Percentiles rank a stretch among this genome's conserved stretches.
These are phyloP conservation scores for Parapristionchus giblindavisi DNA, from an alignment of 2,888 invertebrate species.

Conservation along the genomic window DNA sequence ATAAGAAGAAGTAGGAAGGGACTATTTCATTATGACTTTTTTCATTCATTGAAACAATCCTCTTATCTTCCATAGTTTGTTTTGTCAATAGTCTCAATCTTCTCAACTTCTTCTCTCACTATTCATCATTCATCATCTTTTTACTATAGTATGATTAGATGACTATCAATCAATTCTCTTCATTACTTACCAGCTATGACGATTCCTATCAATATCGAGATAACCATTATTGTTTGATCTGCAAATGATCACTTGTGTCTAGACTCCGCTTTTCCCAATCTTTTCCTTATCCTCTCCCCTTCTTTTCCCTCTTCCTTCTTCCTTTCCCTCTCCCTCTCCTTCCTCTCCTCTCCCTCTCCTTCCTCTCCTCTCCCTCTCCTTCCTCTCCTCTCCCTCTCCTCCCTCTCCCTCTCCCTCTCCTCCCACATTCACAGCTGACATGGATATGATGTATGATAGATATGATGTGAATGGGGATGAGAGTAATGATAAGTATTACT, in stretches of 20 bases:
- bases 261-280: not conserved
- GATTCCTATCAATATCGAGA: conserved; percentile 57
- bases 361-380: not conserved
- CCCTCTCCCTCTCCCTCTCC: not conserved
- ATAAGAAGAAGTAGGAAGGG: too few relatives aligned
- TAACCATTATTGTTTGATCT: conserved; percentile 59
- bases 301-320: not conserved
- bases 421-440: conserved; percentile 20
- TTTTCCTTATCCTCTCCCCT: not conserved
- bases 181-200: conserved; percentile 40
- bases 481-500: too few relatives aligned
- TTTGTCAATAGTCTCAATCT: too few relatives aligned
- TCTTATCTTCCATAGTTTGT: too few relatives aligned
- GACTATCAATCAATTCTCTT: not conserved
- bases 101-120: too few relatives aligned
- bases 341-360: not conserved
- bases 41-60: too few relatives aligned
- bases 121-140: too few relatives aligned
- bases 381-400: not conserved
- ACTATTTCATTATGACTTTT: too few relatives aligned
- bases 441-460: conserved; percentile 23
- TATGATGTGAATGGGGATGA: not conserved
- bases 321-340: not conserved
- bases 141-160: not conserved
- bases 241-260: conserved; percentile 20